Conservation (phyloP, 2,113 vertebrate genomes). For the Xenus cinereus region DNA sequence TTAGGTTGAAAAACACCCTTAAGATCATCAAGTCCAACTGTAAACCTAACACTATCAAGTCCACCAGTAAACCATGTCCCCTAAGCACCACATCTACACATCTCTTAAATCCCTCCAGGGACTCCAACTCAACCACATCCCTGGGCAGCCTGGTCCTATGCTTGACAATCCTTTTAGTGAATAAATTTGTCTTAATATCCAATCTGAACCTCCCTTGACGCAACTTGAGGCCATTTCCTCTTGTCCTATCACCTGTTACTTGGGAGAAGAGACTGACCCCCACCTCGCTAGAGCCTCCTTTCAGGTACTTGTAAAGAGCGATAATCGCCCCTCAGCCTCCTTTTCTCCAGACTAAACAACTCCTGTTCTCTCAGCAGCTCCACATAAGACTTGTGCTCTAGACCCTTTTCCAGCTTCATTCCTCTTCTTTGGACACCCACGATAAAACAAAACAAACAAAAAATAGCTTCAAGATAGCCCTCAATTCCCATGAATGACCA, state of each 20-base stretch:
- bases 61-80: neutral
- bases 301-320: neutral
- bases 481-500: neutral
- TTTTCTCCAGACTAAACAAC: neutral
- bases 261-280: neutral
- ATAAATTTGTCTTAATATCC: neutral
- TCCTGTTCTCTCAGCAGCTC: neutral
- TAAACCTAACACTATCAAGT: neutral
- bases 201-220: neutral
- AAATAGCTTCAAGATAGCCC: neutral
- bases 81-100: neutral
- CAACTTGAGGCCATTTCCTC: neutral
- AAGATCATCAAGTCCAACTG: neutral
- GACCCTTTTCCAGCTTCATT: neutral
- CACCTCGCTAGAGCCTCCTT: neutral
- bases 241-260: accelerated
- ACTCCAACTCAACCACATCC: neutral
- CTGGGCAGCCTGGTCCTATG: neutral
- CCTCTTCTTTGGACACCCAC: neutral
- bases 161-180: neutral
- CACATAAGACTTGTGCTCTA: neutral
- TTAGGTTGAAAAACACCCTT: neutral
- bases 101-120: neutral
- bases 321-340: neutral
- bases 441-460: neutral